These are phyloP conservation scores for Hydropsyche betteni DNA, from an alignment of 2,888 invertebrate genomes.

Conservation along the genomic window DNA sequence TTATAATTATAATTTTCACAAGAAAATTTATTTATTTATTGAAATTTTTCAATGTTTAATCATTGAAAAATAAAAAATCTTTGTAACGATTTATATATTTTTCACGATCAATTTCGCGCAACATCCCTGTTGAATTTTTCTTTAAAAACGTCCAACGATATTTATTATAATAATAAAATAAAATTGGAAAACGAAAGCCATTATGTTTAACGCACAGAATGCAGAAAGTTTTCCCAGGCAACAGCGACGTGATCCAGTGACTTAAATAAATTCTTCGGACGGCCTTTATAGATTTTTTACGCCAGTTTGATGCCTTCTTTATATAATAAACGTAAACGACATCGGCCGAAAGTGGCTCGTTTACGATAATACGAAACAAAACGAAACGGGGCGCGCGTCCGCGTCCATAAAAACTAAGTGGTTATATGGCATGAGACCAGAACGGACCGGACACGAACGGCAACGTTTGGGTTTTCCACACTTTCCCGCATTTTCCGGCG, in stretches of 20 bases:
- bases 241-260: constrained; percentile 3
- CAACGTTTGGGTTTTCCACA: neutral
- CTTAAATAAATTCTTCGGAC: constrained; percentile 33
- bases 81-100: no score
- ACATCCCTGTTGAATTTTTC: no score
- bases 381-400: constrained; percentile 44
- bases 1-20: no score
- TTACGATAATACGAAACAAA: constrained; percentile 48
- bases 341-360: constrained; percentile 45
- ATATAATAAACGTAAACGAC: constrained; percentile 46
- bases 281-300: constrained; percentile 45
- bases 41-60: no score
- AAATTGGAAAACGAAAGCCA: no score
- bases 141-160: no score
- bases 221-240: constrained; percentile 6
- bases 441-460: constrained; percentile 22
- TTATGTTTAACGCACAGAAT: neutral
- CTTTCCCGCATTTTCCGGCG: no score
- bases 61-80: no score
- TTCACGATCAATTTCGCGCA: no score
- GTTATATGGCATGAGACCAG: constrained; percentile 41
- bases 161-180: no score
- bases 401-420: constrained; percentile 48
- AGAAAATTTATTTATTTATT: no score
- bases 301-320: constrained; percentile 34